These are phyloP conservation scores for Dicaeum eximium DNA, from an alignment of 2,113 vertebrate species.

Conservation along the genomic window DNA sequence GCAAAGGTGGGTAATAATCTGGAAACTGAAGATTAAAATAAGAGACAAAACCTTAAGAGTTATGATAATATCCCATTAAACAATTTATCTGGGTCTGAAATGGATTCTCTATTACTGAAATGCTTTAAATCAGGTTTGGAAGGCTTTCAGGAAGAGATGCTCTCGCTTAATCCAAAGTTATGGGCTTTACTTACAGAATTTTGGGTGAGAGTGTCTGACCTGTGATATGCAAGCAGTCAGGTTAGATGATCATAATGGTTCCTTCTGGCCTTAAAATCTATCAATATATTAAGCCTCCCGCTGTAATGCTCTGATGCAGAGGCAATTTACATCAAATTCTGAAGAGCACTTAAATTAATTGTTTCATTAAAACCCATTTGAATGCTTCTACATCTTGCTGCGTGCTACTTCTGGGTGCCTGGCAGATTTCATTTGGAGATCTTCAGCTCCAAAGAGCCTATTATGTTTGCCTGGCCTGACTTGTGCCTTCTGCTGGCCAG, in stretches of 20 bases:
- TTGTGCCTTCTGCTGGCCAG: neutral
- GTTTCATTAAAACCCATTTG: constrained; percentile 50
- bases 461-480: neutral
- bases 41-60: neutral
- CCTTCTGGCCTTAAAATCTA: constrained; percentile 35
- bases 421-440: neutral
- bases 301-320: constrained; percentile 8
- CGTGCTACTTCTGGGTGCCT: neutral
- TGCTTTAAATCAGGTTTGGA: neutral
- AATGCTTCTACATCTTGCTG: constrained; percentile 37
- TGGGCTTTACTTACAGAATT: constrained; percentile 19
- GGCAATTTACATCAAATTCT: constrained; percentile 41
- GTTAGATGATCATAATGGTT: constrained; percentile 12
- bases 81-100: neutral
- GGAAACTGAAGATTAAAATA: neutral
- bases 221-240: neutral
- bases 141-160: neutral
- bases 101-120: neutral
- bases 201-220: constrained; percentile 7
- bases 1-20: neutral
- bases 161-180: constrained; percentile 6
- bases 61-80: neutral
- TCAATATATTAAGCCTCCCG: neutral
- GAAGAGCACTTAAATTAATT: constrained; percentile 53
- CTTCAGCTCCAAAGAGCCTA: neutral